Base-by-base conservation (phyloP, 2,113 vertebrate species). In the Calidris pygmaea region DNA sequence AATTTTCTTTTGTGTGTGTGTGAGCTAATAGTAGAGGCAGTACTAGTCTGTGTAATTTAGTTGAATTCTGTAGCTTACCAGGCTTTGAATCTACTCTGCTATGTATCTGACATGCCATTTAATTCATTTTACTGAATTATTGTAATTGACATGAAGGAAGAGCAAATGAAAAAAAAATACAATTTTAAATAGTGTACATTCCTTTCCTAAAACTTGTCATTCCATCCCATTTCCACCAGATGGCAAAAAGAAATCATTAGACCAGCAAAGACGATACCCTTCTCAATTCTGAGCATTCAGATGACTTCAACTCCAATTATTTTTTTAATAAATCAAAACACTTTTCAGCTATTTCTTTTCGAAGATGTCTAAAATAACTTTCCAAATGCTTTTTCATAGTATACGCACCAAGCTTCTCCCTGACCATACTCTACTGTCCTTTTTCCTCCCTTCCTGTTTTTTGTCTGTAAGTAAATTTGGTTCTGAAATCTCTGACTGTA, bases 161-260 rank as follows among this genome's bases (percentile, higher is more conserved):
- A 26, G 8, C 1, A 70, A 84, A 55, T 41, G 21, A 1, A 19
- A 78, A 43, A 73, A 19, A 52, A 14, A 32, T 29, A 55, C 10
- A 55, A 55, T 30, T 30, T 53, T 9, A 30, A 55, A 29, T 30
- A 30, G 29, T 30, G 8, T 79, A 12, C 53, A 23, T 91, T 74
- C 26, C 35, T 35, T 81, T n/a, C 53, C 53, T 55, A 55, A 55
- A 55, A 55, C 53, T 55, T 18, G 29, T 55, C 27, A 55, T 30
- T 55, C 29, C 53, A 67, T 8, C 2, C 27, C 21, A n/a, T 37
- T 58, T 71, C 92, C 96, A 96, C 67, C 53, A 97, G 96, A 91
- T 91, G 96, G 96, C 97, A 92, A 75, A 77, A 82, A 19, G 58
- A 65, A 62, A 91, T 71, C 62, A 66, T 43, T 35, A 74, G 7